These are phyloP conservation scores for Lithobates sylvaticus DNA, from an alignment of 2,797 vertebrate genomes.

Conservation along the genomic window DNA sequence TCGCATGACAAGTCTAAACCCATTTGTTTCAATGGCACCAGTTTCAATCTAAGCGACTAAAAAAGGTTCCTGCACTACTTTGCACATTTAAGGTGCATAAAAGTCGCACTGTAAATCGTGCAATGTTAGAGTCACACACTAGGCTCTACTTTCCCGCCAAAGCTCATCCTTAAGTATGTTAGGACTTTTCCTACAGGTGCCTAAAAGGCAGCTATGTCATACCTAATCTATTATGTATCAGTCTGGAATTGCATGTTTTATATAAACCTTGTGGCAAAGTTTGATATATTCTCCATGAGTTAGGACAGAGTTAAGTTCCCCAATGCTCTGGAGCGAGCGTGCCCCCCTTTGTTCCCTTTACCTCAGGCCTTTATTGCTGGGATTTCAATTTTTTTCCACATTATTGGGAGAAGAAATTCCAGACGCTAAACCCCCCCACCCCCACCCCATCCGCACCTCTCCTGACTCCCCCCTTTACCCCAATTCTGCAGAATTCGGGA, in stretches of 20 bases:
- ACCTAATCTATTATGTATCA: neutral
- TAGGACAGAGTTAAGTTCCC: constrained; percentile 22
- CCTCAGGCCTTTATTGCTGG: constrained; percentile 45
- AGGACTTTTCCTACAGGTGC: neutral
- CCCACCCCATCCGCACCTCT: constrained; percentile 35
- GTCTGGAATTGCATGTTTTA: neutral
- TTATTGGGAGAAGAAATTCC: constrained; percentile 61
- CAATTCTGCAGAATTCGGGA: constrained; percentile 48
- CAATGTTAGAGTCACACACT: no score
- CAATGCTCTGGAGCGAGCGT: constrained; percentile 1
- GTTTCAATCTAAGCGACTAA: no score
- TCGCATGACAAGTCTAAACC: no score
- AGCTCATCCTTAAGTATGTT: neutral
- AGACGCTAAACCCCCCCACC: constrained; percentile 9
- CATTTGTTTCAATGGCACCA: no score
- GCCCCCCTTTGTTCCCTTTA: constrained; percentile 12
- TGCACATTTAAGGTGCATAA: no score
- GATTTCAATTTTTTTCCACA: constrained; percentile 58
- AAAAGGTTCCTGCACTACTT: no score
- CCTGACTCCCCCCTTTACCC: constrained; percentile 37
- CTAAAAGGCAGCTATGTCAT: neutral
- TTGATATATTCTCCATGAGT: neutral
- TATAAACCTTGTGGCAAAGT: neutral
- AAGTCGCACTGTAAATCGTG: no score
- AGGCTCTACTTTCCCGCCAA: no score